These are phyloP conservation scores for Saccostrea echinata DNA, from an alignment of 1,140 invertebrate genomes.

Conservation along the genomic window DNA sequence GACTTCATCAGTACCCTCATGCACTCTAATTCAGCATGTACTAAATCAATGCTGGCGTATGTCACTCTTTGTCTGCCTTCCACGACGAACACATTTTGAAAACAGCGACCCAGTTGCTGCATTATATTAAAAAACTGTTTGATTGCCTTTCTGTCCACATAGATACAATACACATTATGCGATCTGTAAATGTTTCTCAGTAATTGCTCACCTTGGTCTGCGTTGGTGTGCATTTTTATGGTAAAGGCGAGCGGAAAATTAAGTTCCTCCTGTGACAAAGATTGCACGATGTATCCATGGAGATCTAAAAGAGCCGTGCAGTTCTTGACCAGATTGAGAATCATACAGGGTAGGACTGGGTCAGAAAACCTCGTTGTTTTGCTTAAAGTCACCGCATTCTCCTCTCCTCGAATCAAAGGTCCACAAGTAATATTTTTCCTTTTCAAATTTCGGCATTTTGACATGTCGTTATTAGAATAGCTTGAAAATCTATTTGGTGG, in stretches of 20 bases:
- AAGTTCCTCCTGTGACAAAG: conserved; percentile 58
- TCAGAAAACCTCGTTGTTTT: neutral
- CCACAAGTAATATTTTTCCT: neutral
- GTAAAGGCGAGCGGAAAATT: conserved; percentile 73
- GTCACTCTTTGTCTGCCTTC: conserved; percentile 58
- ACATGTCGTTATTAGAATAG: neutral
- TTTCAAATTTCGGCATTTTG: neutral
- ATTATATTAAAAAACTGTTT: conserved; percentile 61
- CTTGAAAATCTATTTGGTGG: neutral
- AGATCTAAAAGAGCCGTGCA: neutral
- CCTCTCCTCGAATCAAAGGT: neutral
- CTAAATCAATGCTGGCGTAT: conserved; percentile 59
- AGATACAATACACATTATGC: conserved; percentile 79
- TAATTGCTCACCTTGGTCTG: conserved; percentile 73
- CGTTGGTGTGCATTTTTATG: conserved; percentile 68
- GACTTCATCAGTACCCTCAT: conserved; percentile 57
- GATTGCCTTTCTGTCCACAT: conserved; percentile 71
- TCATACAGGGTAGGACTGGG: neutral
- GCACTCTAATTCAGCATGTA: conserved; percentile 67
- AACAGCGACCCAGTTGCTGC: conserved; percentile 65
- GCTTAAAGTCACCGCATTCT: neutral
- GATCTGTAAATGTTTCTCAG: conserved; percentile 75
- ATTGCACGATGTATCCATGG: neutral
- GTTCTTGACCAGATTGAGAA: conserved; percentile 27
- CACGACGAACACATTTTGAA: conserved; percentile 68